Conservation (phyloP, 1,140 invertebrate genomes). For the Teleopsis dalmanni region DNA sequence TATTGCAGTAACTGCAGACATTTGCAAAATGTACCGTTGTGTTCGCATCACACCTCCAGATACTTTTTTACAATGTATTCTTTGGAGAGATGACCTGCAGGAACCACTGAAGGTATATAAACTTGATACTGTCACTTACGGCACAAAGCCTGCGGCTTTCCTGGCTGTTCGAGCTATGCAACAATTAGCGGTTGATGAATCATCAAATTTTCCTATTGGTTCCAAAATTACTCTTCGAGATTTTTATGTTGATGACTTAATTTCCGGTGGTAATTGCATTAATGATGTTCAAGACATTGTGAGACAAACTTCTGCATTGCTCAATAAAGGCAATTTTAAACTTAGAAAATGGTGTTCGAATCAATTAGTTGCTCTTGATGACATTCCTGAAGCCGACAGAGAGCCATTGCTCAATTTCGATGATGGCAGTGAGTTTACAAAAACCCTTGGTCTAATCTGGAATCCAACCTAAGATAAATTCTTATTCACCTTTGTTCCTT, state of each 20-base stretch:
- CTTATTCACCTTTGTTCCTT: background rate
- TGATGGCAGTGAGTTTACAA: slow-evolving; percentile 9
- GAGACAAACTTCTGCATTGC: slow-evolving; percentile 13
- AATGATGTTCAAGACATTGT: slow-evolving; percentile 10
- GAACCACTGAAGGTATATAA: slow-evolving; percentile 18
- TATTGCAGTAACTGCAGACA: slow-evolving; percentile 4
- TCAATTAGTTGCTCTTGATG: slow-evolving; percentile 12
- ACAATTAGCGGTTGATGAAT: slow-evolving; percentile 34
- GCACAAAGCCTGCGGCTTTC: slow-evolving; percentile 22
- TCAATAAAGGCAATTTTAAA: slow-evolving; percentile 30
- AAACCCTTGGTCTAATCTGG: slow-evolving; percentile 5
- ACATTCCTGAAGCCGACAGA: background rate
- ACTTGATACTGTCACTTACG: slow-evolving; percentile 24
- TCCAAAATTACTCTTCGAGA: slow-evolving; percentile 16
- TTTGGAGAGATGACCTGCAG: slow-evolving; percentile 34
- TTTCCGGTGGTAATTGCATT: slow-evolving; percentile 23
- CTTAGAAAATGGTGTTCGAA: slow-evolving; percentile 43
- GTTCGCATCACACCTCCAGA: slow-evolving; percentile 32
- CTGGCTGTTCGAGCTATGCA: slow-evolving; percentile 25
- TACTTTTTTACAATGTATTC: slow-evolving; percentile 39
- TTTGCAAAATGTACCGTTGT: slow-evolving; percentile 35
- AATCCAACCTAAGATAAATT: background rate
- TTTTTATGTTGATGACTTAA: slow-evolving; percentile 42
- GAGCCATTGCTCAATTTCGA: slow-evolving; percentile 2
- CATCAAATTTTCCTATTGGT: slow-evolving; percentile 8